These are phyloP conservation scores for Schizopygopsis malacanthus DNA, from an alignment of 2,797 vertebrate species.

Conservation along the genomic window DNA sequence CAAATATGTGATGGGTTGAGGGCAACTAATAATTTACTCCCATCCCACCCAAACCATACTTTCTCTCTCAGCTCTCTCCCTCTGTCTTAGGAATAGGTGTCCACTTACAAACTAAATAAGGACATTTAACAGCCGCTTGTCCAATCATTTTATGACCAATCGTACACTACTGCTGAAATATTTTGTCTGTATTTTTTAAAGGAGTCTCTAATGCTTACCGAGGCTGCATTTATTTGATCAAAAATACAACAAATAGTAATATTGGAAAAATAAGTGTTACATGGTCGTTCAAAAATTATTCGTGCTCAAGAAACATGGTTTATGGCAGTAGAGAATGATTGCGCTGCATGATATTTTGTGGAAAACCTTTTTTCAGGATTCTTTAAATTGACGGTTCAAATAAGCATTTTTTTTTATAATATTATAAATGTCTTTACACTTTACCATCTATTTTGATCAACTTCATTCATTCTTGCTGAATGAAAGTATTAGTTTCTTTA, in stretches of 20 bases:
- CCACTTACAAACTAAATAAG: not conserved
- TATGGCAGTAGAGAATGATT: not conserved
- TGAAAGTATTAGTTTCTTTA: not conserved
- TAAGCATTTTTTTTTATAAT: not conserved
- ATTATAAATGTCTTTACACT: not conserved
- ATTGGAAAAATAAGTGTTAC: not conserved
- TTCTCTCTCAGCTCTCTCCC: not conserved
- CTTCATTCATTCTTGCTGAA: not conserved
- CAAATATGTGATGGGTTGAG: constrained; percentile 47
- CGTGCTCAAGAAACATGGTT: not conserved
- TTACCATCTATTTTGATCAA: not conserved
- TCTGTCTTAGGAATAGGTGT: not conserved
- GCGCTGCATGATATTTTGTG: not conserved
- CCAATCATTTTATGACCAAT: not conserved
- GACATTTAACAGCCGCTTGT: not conserved
- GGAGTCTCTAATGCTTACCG: not conserved
- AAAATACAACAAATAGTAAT: not conserved
- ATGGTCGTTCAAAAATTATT: not conserved
- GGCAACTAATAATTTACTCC: constrained; percentile 62
- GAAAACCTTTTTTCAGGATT: not conserved
- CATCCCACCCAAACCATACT: not conserved
- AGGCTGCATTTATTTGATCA: not conserved
- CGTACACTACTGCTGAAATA: not conserved
- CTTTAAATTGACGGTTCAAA: not conserved
- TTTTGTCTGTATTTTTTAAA: not conserved